Evolutionary conservation across 2,888 invertebrate genomes (phyloP), one percentile per base, ranked within the genome.

Genomic region (Bruchidius siliquastri): DNA sequence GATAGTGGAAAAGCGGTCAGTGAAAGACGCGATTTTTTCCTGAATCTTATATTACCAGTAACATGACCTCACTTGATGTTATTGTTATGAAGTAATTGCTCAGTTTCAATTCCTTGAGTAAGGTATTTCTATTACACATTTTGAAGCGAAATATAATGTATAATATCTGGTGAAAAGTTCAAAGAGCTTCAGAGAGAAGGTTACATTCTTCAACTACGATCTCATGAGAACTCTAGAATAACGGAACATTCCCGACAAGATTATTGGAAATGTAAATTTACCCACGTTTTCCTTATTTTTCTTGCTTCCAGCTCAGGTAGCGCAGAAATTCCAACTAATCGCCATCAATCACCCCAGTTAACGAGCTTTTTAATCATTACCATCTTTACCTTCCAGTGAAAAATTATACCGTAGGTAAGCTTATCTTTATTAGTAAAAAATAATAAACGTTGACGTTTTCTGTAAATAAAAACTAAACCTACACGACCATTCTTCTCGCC

Each of bases 391-490:
- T 13, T 49, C 8, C 49, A 49, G 6, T 49, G 49, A 49, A 49
- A 18, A 49, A 4, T 49, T 49, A 49, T 49, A 49, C 49, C 49
- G 8, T 49, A 18, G 49, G 68, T 21, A 68, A 68, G 69, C 76
- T 77, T 75, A 75, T 75, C 77, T 75, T 74, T 71, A 75, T 77
- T 76, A 76, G 72, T 76, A 76, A 77, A 76, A 76, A 76, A 76
- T 74, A 76, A 77, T 77, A 76, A 78, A 79, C 74, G 78, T 74
- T 79, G 79, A 81, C 81, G 77, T 79, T 80, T 81, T 77, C 77
- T 70, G 73, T 76, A 75, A 68, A 75, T 72, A 75, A 74, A 76
- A 73, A 76, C 76, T 75, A 76, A 76, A 75, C 73, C 72, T 76
- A 74, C 74, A 70, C 74, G 72, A 70, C 76, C 77, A 78, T 79